phyloP scores from a whole-genome alignment of 2,888 invertebrate genomes.

The Eilema sororculum region DNA sequence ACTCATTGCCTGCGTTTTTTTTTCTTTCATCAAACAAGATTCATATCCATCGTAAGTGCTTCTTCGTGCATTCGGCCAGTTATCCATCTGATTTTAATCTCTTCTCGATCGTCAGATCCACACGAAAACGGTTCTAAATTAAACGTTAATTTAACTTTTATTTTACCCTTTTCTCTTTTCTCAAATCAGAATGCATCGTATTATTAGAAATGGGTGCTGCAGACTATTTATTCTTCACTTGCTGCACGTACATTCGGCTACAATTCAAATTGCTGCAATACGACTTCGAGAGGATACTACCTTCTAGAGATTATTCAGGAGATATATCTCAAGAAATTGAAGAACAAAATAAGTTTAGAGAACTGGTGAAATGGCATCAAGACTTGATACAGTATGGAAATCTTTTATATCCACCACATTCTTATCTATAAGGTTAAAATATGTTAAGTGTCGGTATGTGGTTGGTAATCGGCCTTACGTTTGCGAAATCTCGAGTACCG shows the following conservation, averaged over 20 bases:
- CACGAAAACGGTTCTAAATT: too few relatives aligned
- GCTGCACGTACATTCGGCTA: constrained; percentile 58
- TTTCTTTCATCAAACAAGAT: too few relatives aligned
- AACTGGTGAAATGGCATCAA: constrained; percentile 58
- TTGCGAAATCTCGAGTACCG: too few relatives aligned
- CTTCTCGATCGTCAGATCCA: too few relatives aligned
- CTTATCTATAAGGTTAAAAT: neutral
- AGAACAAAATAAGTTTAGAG: constrained; percentile 38
- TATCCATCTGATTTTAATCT: too few relatives aligned
- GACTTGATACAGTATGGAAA: constrained; percentile 54
- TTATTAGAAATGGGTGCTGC: constrained; percentile 56
- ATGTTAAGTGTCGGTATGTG: neutral
- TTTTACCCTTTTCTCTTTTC: neutral
- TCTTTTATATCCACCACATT: too few relatives aligned
- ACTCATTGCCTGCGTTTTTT: too few relatives aligned
- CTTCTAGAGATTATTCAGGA: constrained; percentile 20
- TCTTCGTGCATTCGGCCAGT: too few relatives aligned
- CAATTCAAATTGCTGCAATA: constrained; percentile 59
- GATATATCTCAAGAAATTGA: constrained; percentile 25
- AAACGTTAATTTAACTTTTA: too few relatives aligned
- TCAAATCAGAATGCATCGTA: constrained; percentile 58
- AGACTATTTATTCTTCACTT: constrained; percentile 63
- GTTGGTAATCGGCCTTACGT: too few relatives aligned
- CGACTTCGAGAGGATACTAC: constrained; percentile 52
- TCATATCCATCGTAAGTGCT: too few relatives aligned